A percentile compares a stretch with the other conserved stretches of the same genome.
Evolutionary conservation across 2,113 vertebrate genomes (phyloP).

Genomic region (Sceloporus undulatus): DNA sequence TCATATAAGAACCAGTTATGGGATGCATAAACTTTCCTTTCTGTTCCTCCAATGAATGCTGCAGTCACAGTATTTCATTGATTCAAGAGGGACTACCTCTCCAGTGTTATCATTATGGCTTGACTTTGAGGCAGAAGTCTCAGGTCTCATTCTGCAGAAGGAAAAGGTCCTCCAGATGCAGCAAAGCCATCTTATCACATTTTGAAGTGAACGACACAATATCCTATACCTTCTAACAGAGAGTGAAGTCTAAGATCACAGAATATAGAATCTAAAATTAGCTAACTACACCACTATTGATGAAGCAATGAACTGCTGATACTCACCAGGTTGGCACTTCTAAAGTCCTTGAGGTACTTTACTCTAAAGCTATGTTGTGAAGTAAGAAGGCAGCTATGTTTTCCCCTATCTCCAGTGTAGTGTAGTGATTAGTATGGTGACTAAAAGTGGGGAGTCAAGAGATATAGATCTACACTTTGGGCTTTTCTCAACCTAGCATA

Average conservation of each 20-base stretch:
- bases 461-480: too few relatives aligned
- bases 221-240: background rate
- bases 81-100: background rate
- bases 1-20: background rate
- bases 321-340: background rate
- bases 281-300: background rate
- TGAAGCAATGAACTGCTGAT: background rate
- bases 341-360: too few relatives aligned
- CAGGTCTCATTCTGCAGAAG: background rate
- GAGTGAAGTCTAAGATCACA: background rate
- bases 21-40: background rate
- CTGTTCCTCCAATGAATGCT: background rate
- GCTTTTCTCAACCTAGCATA: background rate
- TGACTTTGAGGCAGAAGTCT: background rate
- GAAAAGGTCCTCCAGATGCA: background rate
- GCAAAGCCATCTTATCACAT: background rate
- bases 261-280: background rate
- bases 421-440: too few relatives aligned
- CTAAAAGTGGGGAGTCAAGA: too few relatives aligned
- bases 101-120: background rate
- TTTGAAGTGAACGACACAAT: background rate
- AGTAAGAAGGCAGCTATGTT: too few relatives aligned
- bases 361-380: too few relatives aligned
- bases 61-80: background rate
- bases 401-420: too few relatives aligned